phyloP scores from a whole-genome alignment of 2,113 vertebrate species.

The Ptilonorhynchus violaceus region DNA sequence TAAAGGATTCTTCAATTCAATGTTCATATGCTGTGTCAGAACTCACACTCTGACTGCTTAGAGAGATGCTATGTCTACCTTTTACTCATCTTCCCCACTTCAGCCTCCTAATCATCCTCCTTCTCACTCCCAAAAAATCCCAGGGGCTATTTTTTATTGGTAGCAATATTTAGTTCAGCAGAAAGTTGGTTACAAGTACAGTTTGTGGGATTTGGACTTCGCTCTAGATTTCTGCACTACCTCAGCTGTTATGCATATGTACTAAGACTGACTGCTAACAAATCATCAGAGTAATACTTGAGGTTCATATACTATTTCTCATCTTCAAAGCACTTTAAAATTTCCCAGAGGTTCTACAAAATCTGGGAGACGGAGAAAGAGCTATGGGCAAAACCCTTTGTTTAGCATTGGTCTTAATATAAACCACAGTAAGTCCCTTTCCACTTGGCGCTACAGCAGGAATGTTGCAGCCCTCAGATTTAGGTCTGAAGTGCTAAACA shows the following conservation, averaged over 20 bases:
- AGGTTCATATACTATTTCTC: slow-evolving; percentile 18
- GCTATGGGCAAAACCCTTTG: not conserved
- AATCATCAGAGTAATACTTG: slow-evolving; percentile 33
- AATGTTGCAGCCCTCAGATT: not conserved
- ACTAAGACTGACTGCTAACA: slow-evolving; percentile 35
- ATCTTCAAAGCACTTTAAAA: slow-evolving; percentile 48
- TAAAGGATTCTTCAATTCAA: slow-evolving; percentile 35
- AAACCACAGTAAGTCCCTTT: not conserved
- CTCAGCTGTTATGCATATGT: slow-evolving; percentile 55
- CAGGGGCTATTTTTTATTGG: not conserved
- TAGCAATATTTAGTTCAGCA: slow-evolving; percentile 4
- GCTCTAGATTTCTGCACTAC: slow-evolving; percentile 6
- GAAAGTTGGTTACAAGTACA: not conserved
- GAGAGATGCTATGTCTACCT: not conserved
- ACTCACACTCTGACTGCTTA: not conserved
- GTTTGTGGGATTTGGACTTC: not conserved
- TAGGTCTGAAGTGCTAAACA: slow-evolving; percentile 29
- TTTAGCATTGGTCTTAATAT: not conserved
- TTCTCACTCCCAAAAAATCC: not conserved
- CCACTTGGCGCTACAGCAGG: not conserved
- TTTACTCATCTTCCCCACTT: not conserved
- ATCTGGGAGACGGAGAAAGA: not conserved
- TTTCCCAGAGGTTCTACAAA: slow-evolving; percentile 50
- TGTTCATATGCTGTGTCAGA: slow-evolving; percentile 52
- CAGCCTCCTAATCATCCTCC: not conserved